These are phyloP conservation scores for Drosophila multiciliata DNA, from an alignment of 2,888 invertebrate genomes.

Conservation along the genomic window DNA sequence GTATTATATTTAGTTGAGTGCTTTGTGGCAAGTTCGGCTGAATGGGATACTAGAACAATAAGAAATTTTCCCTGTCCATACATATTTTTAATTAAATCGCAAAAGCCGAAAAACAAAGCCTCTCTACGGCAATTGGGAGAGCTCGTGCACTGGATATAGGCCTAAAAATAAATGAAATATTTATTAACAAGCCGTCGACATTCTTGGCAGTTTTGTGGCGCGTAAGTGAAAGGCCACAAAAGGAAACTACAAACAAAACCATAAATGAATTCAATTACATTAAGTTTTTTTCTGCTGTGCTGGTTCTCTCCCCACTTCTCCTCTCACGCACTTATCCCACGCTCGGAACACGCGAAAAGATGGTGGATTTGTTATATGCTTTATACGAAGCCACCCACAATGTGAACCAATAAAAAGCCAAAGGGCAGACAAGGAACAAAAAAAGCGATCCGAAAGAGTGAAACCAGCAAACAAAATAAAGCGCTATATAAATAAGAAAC, in stretches of 20 bases:
- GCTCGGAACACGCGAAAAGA: slow-evolving; percentile 7
- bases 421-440: slow-evolving; percentile 7
- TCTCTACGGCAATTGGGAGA: slow-evolving; percentile 21
- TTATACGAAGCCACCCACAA: slow-evolving; percentile 45
- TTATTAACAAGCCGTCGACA: slow-evolving; percentile 73
- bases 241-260: slow-evolving; percentile 73
- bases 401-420: slow-evolving; percentile 52
- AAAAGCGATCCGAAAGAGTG: slow-evolving; percentile 16
- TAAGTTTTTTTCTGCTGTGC: slow-evolving; percentile 60
- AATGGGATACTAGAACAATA: slow-evolving; percentile 58
- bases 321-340: not conserved
- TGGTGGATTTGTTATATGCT: slow-evolving; percentile 49
- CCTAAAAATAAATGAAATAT: slow-evolving; percentile 77
- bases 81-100: slow-evolving; percentile 75
- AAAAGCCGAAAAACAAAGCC: slow-evolving; percentile 67
- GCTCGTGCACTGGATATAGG: slow-evolving; percentile 33
- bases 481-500: slow-evolving; percentile 69
- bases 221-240: slow-evolving; percentile 59
- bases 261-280: slow-evolving; percentile 80
- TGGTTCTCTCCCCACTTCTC: not conserved
- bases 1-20: slow-evolving; percentile 74
- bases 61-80: slow-evolving; percentile 53
- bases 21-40: slow-evolving; percentile 55
- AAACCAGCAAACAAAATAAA: slow-evolving; percentile 54
- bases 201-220: slow-evolving; percentile 68